phyloP scores from a whole-genome alignment of 2,888 invertebrate genomes.

The Nemotelus nigrinus region DNA sequence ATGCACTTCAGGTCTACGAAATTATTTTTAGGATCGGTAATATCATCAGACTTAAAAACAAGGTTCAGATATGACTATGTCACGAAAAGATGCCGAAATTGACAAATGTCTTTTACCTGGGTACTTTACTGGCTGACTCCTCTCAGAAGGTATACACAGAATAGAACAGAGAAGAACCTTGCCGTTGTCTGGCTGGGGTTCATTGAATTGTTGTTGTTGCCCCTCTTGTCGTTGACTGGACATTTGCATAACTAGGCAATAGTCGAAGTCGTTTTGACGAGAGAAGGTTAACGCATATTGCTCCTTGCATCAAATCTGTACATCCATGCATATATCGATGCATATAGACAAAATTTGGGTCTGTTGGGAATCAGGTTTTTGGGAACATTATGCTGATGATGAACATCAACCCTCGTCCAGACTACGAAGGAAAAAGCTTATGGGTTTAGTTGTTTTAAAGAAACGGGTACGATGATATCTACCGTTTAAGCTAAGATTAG shows the following conservation, averaged over 20 bases:
- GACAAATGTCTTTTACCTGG: constrained; percentile 39
- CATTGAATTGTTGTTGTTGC: not conserved
- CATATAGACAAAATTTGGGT: not conserved
- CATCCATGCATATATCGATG: not conserved
- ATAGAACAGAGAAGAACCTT: too few species aligned
- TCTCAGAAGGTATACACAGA: not conserved
- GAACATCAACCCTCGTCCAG: not conserved
- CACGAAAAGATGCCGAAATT: constrained; percentile 32
- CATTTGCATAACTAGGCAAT: constrained; percentile 26
- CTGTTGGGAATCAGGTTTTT: constrained; percentile 26
- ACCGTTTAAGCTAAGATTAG: too few species aligned
- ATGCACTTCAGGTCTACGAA: not conserved
- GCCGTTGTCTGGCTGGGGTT: not conserved
- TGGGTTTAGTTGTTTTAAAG: too few species aligned
- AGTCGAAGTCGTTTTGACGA: not conserved
- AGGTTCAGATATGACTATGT: constrained; percentile 37
- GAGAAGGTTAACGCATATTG: too few species aligned
- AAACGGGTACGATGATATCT: too few species aligned
- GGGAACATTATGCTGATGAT: not conserved
- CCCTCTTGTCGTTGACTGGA: not conserved
- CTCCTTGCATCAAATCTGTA: not conserved
- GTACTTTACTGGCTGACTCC: not conserved
- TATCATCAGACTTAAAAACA: constrained; percentile 9
- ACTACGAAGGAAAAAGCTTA: not conserved
- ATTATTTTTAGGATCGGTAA: not conserved